phyloP scores from a whole-genome alignment of 1,140 invertebrate species.

The Caenorhabditis tropicalis region DNA sequence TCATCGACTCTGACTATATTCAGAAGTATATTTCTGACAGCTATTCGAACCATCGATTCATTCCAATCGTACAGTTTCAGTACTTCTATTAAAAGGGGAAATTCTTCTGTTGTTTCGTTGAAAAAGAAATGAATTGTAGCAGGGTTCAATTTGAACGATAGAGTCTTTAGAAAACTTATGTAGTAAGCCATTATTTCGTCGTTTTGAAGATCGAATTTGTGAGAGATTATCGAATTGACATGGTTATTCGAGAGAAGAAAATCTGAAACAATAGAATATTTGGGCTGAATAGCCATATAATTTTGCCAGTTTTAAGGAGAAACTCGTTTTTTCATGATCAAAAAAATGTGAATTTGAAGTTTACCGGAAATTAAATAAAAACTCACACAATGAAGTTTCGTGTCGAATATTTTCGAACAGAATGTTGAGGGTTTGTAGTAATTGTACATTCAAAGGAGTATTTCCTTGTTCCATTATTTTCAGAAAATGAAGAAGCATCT shows the following conservation, averaged over 20 bases:
- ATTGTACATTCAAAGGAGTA: slow-evolving; percentile 94
- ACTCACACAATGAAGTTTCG: slow-evolving; percentile 96
- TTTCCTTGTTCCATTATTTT: slow-evolving; percentile 96
- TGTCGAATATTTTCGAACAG: slow-evolving; percentile 95
- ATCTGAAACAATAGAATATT: slow-evolving; percentile 78
- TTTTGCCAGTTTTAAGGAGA: neutral
- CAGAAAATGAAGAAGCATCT: slow-evolving; percentile 97
- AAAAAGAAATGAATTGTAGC: slow-evolving; percentile 99
- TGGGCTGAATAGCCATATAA: neutral
- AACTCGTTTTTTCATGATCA: neutral
- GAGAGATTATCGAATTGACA: slow-evolving; percentile 98
- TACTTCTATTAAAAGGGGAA: slow-evolving; percentile 96
- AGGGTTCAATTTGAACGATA: slow-evolving; percentile 95
- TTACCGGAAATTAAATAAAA: neutral
- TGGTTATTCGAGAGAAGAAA: slow-evolving; percentile 99
- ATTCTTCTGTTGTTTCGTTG: slow-evolving; percentile 99
- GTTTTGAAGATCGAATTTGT: slow-evolving; percentile 99
- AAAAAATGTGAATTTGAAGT: neutral
- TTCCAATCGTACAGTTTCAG: slow-evolving; percentile 99
- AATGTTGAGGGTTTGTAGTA: slow-evolving; percentile 97
- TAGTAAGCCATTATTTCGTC: slow-evolving; percentile 99
- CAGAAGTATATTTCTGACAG: slow-evolving; percentile 92
- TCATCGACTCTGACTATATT: slow-evolving; percentile 94
- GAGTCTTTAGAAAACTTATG: slow-evolving; percentile 96
- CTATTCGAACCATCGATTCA: slow-evolving; percentile 98